Evolutionary conservation across 2,888 invertebrate genomes (phyloP), one percentile per base, ranked within the genome.

Genomic region (Eledone cirrhosa): DNA sequence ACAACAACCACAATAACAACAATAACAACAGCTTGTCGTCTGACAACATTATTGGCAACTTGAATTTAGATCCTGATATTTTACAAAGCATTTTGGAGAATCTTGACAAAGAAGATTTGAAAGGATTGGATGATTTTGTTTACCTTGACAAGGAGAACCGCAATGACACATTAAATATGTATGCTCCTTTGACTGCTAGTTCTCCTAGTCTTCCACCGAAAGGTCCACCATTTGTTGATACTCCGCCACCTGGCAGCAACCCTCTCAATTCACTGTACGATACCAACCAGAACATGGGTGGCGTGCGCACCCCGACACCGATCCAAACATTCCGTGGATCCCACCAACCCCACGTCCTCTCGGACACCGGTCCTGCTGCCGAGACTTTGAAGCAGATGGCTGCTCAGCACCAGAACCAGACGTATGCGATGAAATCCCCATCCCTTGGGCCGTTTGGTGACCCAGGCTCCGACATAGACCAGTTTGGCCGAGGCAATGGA

Each of bases 311-410:
- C 31, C 84, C 84, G 14, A 82, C 84, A 13, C 76, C 81, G 33
- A 78, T 79, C 59, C 80, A 77, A 33, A 82, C 81, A 77, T 79
- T 59, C 63, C 80, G 72, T 53, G 77, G 53, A 24, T 41, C 24
- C 75, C 78, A 48, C 76, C 74, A 48, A n/a, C 78, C 74, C 72
- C 33, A 75, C 53, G 76, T 65, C 63, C 83, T 86, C 78, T 82
- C 86, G 41, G 88, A 89, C 80, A 87, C 88, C 19, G 96, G 96
- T 80, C 95, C 97, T 33, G 98, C 98, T 0, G 97, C 97, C 77
- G 97, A 97, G 92, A 97, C 97, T 0, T 92, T 98, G 78, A 97
- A 97, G 90, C 97, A 97, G 88, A 97, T 97, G 97, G 97, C 97
- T 63, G 97, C 97, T 90, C 97, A 97, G 91, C 97, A 97, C 91